phyloP scores from a whole-genome alignment of 2,888 invertebrate species.

The Orchestes rusci region DNA sequence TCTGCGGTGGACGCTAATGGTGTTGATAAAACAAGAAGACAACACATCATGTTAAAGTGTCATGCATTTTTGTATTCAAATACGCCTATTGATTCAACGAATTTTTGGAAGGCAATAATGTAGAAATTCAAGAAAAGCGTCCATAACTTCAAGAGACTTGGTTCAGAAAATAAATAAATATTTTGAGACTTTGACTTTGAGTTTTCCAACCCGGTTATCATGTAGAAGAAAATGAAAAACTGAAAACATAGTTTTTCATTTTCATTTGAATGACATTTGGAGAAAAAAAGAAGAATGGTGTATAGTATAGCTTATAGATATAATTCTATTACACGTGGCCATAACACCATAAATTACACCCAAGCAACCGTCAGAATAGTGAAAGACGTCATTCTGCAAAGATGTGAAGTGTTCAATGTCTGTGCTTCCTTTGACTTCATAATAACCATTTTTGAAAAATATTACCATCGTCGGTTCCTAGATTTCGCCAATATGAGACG shows the following conservation, averaged over 20 bases:
- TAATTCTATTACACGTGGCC: background rate
- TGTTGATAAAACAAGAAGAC: background rate
- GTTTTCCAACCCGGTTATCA: too few relatives aligned
- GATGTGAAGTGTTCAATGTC: background rate
- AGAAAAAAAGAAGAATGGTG: background rate
- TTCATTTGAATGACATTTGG: background rate
- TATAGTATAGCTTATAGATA: background rate
- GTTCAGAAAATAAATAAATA: too few relatives aligned
- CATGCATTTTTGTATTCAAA: background rate
- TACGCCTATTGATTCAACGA: background rate
- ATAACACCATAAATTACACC: background rate
- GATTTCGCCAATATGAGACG: too few relatives aligned
- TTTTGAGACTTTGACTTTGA: too few relatives aligned
- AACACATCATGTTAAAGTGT: background rate
- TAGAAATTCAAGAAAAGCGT: too few relatives aligned
- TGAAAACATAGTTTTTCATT: too few relatives aligned
- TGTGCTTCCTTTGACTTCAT: background rate
- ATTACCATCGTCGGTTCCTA: background rate
- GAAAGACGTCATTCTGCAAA: background rate
- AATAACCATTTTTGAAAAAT: background rate
- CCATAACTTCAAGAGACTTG: too few relatives aligned
- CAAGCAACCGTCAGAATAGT: background rate
- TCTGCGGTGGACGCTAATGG: background rate
- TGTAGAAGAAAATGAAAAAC: background rate
- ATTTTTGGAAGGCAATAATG: background rate